Percentiles rank a stretch among this genome's conserved stretches.
Evolutionary conservation across 1,140 invertebrate genomes (phyloP).

Genomic region (Saccostrea glomerata): DNA sequence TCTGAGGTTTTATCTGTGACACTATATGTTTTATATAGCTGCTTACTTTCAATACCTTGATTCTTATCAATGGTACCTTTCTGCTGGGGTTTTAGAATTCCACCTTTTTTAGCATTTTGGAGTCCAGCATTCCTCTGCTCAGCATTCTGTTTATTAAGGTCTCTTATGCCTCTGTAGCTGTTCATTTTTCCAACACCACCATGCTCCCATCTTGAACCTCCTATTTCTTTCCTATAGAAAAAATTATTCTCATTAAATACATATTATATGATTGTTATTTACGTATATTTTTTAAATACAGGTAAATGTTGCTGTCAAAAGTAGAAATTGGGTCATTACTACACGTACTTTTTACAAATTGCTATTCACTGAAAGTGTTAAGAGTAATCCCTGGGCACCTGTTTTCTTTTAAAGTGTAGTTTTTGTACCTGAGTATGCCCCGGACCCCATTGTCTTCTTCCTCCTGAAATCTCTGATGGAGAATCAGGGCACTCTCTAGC

Average conservation of each 20-base stretch:
- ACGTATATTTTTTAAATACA: no score
- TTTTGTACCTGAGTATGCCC: conserved; percentile 59
- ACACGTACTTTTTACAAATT: no score
- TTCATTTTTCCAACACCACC: conserved; percentile 68
- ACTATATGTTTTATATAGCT: neutral
- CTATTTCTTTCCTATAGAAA: conserved; percentile 68
- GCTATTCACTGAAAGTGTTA: no score
- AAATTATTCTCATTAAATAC: neutral
- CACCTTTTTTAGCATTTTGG: neutral
- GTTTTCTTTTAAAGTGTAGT: no score
- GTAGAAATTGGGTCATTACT: no score
- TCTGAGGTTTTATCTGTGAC: conserved; percentile 5
- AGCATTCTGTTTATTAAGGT: conserved; percentile 78
- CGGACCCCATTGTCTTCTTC: conserved; percentile 59
- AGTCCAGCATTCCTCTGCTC: neutral
- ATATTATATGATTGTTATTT: no score
- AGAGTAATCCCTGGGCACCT: no score
- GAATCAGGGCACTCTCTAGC: conserved; percentile 62
- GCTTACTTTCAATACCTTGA: neutral
- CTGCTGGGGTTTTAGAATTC: neutral
- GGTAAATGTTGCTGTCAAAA: no score
- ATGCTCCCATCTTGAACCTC: conserved; percentile 71
- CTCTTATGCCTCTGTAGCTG: conserved; percentile 64
- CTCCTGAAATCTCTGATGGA: conserved; percentile 61
- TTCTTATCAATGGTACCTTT: neutral